Evolutionary conservation across 2,113 vertebrate genomes (phyloP).

Genomic region (Connochaetes taurinus): DNA sequence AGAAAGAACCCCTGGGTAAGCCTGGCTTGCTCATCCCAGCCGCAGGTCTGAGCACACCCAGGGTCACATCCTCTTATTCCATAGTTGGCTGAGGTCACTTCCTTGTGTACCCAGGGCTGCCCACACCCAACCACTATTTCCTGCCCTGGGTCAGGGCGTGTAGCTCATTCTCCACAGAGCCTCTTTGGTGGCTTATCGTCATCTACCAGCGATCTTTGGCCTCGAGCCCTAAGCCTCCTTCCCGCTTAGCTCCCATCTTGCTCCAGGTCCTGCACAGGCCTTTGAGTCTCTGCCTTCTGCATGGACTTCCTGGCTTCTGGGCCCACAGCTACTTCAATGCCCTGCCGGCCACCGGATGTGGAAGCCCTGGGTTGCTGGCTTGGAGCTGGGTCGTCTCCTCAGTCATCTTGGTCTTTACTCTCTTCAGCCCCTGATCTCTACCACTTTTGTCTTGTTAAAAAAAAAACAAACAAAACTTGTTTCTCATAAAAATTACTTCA

Average conservation of each 20-base stretch:
- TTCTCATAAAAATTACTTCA: neutral
- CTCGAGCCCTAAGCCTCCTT: neutral
- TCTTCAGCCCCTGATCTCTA: neutral
- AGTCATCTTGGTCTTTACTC: neutral
- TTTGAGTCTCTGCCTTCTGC: neutral
- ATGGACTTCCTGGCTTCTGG: neutral
- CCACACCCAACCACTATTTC: constrained; percentile 62
- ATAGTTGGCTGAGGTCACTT: constrained; percentile 52
- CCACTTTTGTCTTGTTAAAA: neutral
- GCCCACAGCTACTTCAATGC: neutral
- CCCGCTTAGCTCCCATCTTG: neutral
- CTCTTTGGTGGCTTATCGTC: neutral
- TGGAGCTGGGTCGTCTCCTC: neutral
- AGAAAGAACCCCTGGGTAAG: neutral
- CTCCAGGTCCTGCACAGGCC: neutral
- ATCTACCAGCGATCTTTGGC: neutral
- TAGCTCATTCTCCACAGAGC: neutral
- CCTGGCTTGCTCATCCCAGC: constrained; percentile 64
- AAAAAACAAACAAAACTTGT: neutral
- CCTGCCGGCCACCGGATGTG: neutral
- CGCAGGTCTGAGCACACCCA: constrained; percentile 35
- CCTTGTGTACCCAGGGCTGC: constrained; percentile 52
- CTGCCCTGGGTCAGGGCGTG: constrained; percentile 32
- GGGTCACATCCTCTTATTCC: constrained; percentile 52
- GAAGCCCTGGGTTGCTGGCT: neutral